Evolutionary conservation across 2,113 vertebrate species (phyloP).

Genomic region (Lota lota): DNA sequence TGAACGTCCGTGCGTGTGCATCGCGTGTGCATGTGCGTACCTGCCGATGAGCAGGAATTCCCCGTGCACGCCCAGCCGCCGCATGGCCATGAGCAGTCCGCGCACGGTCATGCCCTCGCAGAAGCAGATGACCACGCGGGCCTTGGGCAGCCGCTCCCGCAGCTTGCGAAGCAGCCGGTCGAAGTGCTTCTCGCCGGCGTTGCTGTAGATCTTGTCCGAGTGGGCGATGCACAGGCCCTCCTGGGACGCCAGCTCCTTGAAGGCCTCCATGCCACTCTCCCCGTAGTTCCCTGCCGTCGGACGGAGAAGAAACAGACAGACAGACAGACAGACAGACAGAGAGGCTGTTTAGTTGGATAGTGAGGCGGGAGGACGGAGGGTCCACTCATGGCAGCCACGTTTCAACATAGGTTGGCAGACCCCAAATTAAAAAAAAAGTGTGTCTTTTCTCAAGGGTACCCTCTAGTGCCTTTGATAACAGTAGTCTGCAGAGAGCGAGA

Average conservation of each 20-base stretch:
- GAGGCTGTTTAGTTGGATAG: too few relatives aligned
- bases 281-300: conserved; percentile 88
- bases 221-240: conserved; percentile 96
- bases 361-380: too few relatives aligned
- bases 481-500: too few relatives aligned
- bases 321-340: too few relatives aligned
- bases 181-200: conserved; percentile 93
- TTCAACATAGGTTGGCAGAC: too few relatives aligned
- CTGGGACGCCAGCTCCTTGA: conserved; percentile 93
- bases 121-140: conserved; percentile 95
- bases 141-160: conserved; percentile 90
- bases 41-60: conserved; percentile 96
- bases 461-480: too few relatives aligned
- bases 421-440: too few relatives aligned
- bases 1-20: too few relatives aligned
- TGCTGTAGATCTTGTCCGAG: conserved; percentile 99
- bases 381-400: too few relatives aligned
- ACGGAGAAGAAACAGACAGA: too few relatives aligned
- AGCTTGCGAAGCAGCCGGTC: conserved; percentile 92
- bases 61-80: conserved; percentile 85
- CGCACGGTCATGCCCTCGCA: conserved; percentile 98
- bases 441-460: too few relatives aligned
- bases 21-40: conserved; percentile 58
- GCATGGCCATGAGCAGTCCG: conserved; percentile 93
- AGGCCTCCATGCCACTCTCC: conserved; percentile 98